These are phyloP conservation scores for Pleuronectes platessa DNA, from an alignment of 2,113 vertebrate species.

Conservation along the genomic window DNA sequence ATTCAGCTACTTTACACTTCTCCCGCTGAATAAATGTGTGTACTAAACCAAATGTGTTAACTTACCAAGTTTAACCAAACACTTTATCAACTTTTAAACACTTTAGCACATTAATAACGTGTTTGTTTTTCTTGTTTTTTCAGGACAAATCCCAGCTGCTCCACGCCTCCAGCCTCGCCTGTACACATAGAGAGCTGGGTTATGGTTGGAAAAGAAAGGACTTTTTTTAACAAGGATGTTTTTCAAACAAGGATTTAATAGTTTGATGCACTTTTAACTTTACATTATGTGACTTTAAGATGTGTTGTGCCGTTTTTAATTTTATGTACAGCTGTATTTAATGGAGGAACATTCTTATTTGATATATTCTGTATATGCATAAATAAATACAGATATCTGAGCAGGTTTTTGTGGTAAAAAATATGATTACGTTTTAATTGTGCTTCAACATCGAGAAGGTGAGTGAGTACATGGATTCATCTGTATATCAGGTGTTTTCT, in stretches of 20 bases:
- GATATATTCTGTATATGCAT: background rate
- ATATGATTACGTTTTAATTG: background rate
- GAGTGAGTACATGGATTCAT: background rate
- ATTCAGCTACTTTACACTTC: constrained; percentile 84
- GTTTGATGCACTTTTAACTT: constrained; percentile 8
- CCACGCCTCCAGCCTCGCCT: constrained; percentile 21
- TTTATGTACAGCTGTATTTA: background rate
- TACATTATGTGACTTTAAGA: background rate
- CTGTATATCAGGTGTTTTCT: background rate
- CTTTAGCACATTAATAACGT: constrained; percentile 18
- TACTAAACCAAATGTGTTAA: constrained; percentile 37
- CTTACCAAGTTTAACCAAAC: constrained; percentile 25
- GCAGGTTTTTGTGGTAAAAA: background rate
- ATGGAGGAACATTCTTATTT: background rate
- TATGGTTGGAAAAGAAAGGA: constrained; percentile 5
- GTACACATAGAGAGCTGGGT: constrained; percentile 10
- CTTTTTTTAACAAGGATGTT: constrained; percentile 4
- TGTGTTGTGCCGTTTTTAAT: background rate
- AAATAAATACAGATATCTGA: background rate
- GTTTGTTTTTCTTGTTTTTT: constrained; percentile 41
- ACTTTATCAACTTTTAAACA: constrained; percentile 47
- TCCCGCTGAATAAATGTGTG: constrained; percentile 51
- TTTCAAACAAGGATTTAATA: constrained; percentile 1
- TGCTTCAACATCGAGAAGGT: background rate
- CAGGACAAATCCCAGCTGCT: constrained; percentile 29